Base-by-base conservation (phyloP, 2,888 invertebrate genomes). In the Brachypalpus laphriformis region DNA sequence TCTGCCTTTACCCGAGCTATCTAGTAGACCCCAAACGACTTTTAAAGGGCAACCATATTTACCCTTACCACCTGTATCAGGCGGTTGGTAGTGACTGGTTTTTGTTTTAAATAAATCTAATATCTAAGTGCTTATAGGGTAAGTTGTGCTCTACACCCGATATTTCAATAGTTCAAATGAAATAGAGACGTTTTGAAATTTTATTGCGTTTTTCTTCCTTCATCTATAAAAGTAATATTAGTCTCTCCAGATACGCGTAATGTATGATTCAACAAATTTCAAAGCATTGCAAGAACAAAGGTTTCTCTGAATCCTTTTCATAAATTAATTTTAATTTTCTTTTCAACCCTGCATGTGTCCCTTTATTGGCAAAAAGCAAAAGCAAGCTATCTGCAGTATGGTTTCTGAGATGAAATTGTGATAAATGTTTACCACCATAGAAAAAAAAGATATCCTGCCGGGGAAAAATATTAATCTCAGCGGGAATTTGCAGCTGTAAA, bases 321-420 rank as follows among this genome's bases (percentile, higher is more conserved):
- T n/a, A 2, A 37, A 34, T 9, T 49, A 9, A 16, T 54, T 51
- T 31, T 16, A 16, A 42, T 31, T 31, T 31, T 8, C 31, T 11
- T 71, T 45, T 63, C 18, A 61, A 71, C 78, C 47, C 78, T 22
- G 71, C 71, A 47, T 78, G 71, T 61, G 54, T 56, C 8, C 42
- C 20, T 63, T 40, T 47, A 47, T 34, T 70, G 18, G 22, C 45
- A 25, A 34, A 54, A 56, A 4, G 20, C 9, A 20, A 65, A 51
- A 51, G 31, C 16, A 40, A 45, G 14, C 8, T 34, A n/a, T 51
- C n/a, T 59, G 45, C 8, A 31, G 8, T 11, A 11, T 14, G 6
- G 25, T 34, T 45, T 61, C 6, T 0, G 7, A 34, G 11, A 1
- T 9, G 42, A 65, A 80, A 80, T 78, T 51, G 45, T 80, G 66